These are phyloP conservation scores for Seriola aureovittata DNA, from an alignment of 2,113 vertebrate species.

Conservation along the genomic window DNA sequence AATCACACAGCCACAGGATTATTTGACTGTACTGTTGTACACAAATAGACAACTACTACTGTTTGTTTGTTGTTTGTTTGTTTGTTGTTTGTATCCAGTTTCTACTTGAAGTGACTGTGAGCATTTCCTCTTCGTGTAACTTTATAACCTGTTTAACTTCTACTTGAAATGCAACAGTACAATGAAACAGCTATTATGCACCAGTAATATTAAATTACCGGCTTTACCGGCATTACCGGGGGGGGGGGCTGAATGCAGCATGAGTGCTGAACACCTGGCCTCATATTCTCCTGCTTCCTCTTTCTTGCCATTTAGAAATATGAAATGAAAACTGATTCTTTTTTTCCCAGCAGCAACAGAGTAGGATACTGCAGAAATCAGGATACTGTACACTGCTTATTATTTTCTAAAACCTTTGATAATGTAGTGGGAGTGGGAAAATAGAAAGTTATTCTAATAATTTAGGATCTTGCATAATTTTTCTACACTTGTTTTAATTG, in stretches of 20 bases:
- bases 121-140: not conserved
- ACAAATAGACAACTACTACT: too few species aligned
- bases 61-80: too few species aligned
- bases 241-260: not conserved
- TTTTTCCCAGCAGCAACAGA: not conserved
- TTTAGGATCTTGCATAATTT: not conserved
- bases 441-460: not conserved
- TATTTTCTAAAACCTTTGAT: not conserved
- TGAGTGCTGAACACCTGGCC: not conserved
- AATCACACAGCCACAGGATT: too few species aligned
- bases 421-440: not conserved
- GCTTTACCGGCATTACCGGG: too few species aligned
- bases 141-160: not conserved
- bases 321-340: too few species aligned
- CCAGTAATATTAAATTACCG: not conserved
- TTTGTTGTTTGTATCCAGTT: too few species aligned
- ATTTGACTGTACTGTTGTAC: too few species aligned
- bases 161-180: not conserved
- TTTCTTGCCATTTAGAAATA: not conserved
- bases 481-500: too few species aligned
- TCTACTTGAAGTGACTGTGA: too few species aligned
- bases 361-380: too few species aligned
- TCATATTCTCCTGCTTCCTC: conserved; percentile 6
- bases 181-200: not conserved
- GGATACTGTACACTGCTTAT: not conserved